These are phyloP conservation scores for Harpagoxenus sublaevis DNA, from an alignment of 2,888 invertebrate genomes.

Conservation along the genomic window DNA sequence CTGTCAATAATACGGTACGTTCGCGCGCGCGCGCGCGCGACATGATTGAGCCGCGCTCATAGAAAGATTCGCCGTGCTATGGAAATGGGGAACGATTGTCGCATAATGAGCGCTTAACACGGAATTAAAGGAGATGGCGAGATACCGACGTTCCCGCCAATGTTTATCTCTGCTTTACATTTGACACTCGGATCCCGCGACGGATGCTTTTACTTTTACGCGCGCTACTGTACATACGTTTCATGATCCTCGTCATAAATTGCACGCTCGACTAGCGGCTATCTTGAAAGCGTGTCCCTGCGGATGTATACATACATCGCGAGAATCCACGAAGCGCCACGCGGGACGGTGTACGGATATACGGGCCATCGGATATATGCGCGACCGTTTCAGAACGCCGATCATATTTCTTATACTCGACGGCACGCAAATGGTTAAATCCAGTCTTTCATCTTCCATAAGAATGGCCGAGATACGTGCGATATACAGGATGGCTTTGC, in stretches of 20 bases:
- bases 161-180: conserved; percentile 1
- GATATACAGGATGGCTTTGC: neutral
- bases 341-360: neutral
- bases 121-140: conserved; percentile 41
- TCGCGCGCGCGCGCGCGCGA: conserved; percentile 32
- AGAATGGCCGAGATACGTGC: conserved; percentile 8
- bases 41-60: conserved; percentile 33
- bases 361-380: neutral
- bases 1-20: conserved; percentile 49
- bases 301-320: neutral
- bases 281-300: neutral
- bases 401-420: conserved; percentile 36
- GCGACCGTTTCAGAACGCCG: neutral
- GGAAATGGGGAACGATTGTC: conserved; percentile 38
- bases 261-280: neutral
- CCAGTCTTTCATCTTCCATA: conserved; percentile 30
- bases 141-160: neutral
- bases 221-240: neutral
- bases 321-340: neutral
- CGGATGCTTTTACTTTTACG: conserved; percentile 27
- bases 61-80: conserved; percentile 28
- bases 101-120: conserved; percentile 38
- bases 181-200: conserved; percentile 5
- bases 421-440: conserved; percentile 43
- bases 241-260: conserved; percentile 16